Base-by-base conservation (phyloP, 2,113 vertebrate species). In the Phylloscopus trochilus region DNA sequence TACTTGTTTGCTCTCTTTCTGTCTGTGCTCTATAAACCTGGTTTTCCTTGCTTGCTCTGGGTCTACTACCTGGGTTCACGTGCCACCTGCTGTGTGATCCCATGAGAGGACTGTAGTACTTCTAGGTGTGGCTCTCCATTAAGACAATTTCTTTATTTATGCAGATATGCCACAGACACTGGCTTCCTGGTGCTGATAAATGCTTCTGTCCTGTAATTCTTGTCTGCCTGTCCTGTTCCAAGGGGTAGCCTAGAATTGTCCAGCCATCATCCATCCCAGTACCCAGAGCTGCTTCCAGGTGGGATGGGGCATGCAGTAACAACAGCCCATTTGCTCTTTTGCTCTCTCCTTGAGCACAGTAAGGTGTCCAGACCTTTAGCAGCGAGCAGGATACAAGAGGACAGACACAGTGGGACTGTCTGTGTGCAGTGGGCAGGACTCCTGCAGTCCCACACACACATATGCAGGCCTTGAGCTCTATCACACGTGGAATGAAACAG, bases 61-160 rank as follows among this genome's bases (percentile, higher is more conserved):
- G 69, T 62, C 21, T 9, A 2, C 64, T 53, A 1, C 35, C 41
- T 31, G 15, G 15, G 14, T 82, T 84, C 66, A 63, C 27, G 44
- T 58, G 68, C 81, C 89, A 72, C 91, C 87, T 92, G 89, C 80
- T 89, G 31, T 39, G 80, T 59, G 64, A 91, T 49, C 39, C 92
- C 73, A 47, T 18, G 49, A 69, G 28, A 78, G 37, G 62, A 39
- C 69, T 93, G 64, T 67, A 79, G 39, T 64, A 67, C 24, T 92
- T 92, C 13, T 41, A 89, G 95, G 93, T 79, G 96, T 91, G 94
- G 49, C 89, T 89, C n/a, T 91, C 53, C 76, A 16, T 82, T 62
- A 84, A 56, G 77, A 87, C 60, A 82, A 60, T 93, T 78, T 87
- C 87, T 93, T 90, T 93, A 67, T 89, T 94, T 92, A 76, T 91